Base-by-base conservation (phyloP, 2,113 vertebrate genomes). In the Condylura cristata region DNA sequence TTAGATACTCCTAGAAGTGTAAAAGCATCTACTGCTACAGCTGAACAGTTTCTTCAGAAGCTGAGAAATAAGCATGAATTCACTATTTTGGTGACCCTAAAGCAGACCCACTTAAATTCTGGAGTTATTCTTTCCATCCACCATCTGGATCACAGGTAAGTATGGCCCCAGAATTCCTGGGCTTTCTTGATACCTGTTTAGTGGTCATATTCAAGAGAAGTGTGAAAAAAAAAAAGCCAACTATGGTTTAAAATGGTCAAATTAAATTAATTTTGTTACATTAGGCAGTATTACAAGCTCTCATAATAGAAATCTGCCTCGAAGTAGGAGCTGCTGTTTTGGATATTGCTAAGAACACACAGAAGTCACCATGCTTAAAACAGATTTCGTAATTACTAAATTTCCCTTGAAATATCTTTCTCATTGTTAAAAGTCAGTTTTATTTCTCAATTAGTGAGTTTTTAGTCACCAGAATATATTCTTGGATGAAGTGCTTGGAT, bases 71-170 rank as follows among this genome's bases (percentile, higher is more conserved):
- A 99, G 97, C 98, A 98, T 92, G 99, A 99, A 97, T 99, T 99
- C 96, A 99, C 99, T 46, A 96, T 99, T 96, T 97, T 99, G 97
- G 99, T 98, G 90, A 99, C 99, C 18, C 97, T 99, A 95, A 99
- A 99, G 98, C 99, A 99, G 97, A 98, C 98, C 41, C 99, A 92
- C 80, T 99, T 99, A 97, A 99, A 99, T 98, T 99, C 99, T 22
- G 99, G 99, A 89, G 99, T 99, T 96, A 99, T 99, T 96, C 97
- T 99, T 78, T 99, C 99, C 91, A 98, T 99, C 96, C 99, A 99
- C 96, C 99, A 99, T 83, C 98, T 99, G 95, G 99, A 99, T 96
- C 98, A 99, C 96, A 99, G 99, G 99, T 99, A 96, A 96, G 96
- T 89, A 34, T 20, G 26, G 39, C 81, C 89, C 53, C 37, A 80